Percentiles rank a stretch among this genome's conserved stretches.
phyloP scores from a whole-genome alignment of 1,140 invertebrate genomes.

The Akabosia matsudoensis region DNA sequence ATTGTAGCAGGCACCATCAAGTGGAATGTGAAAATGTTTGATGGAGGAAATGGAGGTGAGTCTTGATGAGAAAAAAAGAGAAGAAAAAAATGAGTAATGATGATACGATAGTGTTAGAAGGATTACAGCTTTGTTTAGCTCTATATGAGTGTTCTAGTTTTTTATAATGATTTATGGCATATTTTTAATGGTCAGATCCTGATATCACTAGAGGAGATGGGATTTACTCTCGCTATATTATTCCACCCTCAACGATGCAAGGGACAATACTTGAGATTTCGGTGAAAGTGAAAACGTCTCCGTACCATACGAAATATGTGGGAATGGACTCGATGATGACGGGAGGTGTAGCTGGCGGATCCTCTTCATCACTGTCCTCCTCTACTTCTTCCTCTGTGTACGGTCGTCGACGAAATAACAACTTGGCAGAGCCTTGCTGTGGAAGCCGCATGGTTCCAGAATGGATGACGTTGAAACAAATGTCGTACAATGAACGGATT shows the following conservation, averaged over 20 bases:
- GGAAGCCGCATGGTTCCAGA: conserved; percentile 18
- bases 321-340: conserved; percentile 7
- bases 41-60: conserved; percentile 60
- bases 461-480: conserved; percentile 32
- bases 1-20: conserved; percentile 30
- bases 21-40: conserved; percentile 52
- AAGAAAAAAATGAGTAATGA: background rate
- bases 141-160: background rate
- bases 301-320: conserved; percentile 39
- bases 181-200: conserved; percentile 54
- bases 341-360: background rate
- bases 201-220: conserved; percentile 65
- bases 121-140: background rate
- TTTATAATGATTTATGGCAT: background rate
- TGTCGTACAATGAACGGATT: conserved; percentile 45
- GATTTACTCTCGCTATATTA: conserved; percentile 63
- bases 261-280: conserved; percentile 32
- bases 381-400: background rate
- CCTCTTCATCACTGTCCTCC: background rate
- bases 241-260: conserved; percentile 48
- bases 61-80: background rate
- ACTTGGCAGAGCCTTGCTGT: background rate
- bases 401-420: background rate
- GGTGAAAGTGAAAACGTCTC: conserved; percentile 43
- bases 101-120: background rate